A percentile compares a stretch with the other conserved stretches of the same genome.
These are phyloP conservation scores for Polymixis lichenea DNA, from an alignment of 2,888 invertebrate genomes.

Conservation along the genomic window DNA sequence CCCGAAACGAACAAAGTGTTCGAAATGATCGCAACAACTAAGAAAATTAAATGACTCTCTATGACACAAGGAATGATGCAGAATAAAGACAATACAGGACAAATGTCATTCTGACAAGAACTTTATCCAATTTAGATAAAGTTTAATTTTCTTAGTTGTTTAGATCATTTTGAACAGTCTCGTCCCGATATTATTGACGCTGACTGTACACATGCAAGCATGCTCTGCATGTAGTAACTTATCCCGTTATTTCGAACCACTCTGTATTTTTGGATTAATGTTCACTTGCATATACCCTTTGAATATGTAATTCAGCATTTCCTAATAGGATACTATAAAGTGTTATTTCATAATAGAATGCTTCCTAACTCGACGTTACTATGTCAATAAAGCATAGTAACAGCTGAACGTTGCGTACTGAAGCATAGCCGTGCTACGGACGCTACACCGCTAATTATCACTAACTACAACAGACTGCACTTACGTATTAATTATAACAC, in stretches of 20 bases:
- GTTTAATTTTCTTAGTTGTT: too few relatives aligned
- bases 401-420: slow-evolving; percentile 55
- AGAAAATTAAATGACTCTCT: too few relatives aligned
- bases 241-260: slow-evolving; percentile 42
- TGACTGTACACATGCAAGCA: slow-evolving; percentile 18
- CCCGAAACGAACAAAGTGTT: too few relatives aligned
- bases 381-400: slow-evolving; percentile 55
- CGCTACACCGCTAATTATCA: slow-evolving; percentile 57
- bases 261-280: slow-evolving; percentile 47
- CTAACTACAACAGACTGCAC: slow-evolving; percentile 54
- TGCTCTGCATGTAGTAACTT: slow-evolving; percentile 19
- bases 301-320: slow-evolving; percentile 36
- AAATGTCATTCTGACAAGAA: too few relatives aligned
- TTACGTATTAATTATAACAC: slow-evolving; percentile 61
- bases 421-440: slow-evolving; percentile 41
- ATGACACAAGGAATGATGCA: too few relatives aligned
- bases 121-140: too few relatives aligned
- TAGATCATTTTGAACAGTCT: too few relatives aligned
- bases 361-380: slow-evolving; percentile 39
- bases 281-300: slow-evolving; percentile 12
- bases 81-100: too few relatives aligned
- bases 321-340: slow-evolving; percentile 15
- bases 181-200: too few relatives aligned
- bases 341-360: slow-evolving; percentile 31
- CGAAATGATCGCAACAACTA: too few relatives aligned